Base-by-base conservation (phyloP, 2,113 vertebrate genomes). In the Anseranas semipalmata region DNA sequence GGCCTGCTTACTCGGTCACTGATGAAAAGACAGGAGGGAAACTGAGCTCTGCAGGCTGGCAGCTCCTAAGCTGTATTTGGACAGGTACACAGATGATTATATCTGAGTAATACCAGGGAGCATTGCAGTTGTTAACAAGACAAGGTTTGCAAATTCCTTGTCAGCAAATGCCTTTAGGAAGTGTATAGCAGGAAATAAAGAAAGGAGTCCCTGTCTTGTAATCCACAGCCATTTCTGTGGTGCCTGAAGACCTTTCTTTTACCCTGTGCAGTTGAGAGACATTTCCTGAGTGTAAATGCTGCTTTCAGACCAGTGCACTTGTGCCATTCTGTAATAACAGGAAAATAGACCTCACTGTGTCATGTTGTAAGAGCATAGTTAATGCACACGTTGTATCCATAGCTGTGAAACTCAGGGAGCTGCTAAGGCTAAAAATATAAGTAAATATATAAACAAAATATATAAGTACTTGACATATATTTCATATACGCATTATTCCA, bases 81-180 rank as follows among this genome's bases (percentile, higher is more conserved):
- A 18, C 88, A 96, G 96, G 68, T 84, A 89, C 43, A 18, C 20
- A 37, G 89, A 8, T 11, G 85, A 97, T 93, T 25, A 3, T 43
- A 95, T 93, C 94, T 90, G 19, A 72, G 90, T 4, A 55, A 66
- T 15, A 27, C 65, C 70, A 11, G 72, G 88, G 91, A 73, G 79
- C 91, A 67, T 8, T 84, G 7, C 80, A n/a, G 53, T 59, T 43
- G 5, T 74, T 41, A 86, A 43, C 94, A 87, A 95, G 91, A 93
- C 55, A 16, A 76, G 91, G 96, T 94, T 87, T 94, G 96, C 97
- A 94, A 81, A 96, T 97, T 96, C 96, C 92, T 96, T 97, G 89
- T 80, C 93, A 88, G 95, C 97, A 98, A 97, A 96, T 96, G 95
- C 85, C 95, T 96, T 85, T 94, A 43, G 94, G 94, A 96, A 96